phyloP scores from a whole-genome alignment of 2,797 vertebrate genomes.

The Tauraco hartlaubi region DNA sequence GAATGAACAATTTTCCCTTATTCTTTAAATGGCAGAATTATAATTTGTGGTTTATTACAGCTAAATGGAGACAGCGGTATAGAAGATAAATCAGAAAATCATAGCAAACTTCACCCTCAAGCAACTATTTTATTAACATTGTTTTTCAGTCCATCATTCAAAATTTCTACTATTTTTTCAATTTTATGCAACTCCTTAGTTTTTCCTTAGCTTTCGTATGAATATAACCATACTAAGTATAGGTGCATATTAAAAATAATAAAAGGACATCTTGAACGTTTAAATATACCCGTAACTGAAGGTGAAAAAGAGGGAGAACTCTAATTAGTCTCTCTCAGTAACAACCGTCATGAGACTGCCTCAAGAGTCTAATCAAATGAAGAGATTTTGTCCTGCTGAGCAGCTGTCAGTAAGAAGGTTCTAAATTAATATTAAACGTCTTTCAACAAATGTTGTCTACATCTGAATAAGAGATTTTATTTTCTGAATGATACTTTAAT shows the following conservation, averaged over 20 bases:
- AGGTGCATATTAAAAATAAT: not conserved
- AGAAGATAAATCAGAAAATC: not conserved
- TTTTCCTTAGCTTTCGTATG: not conserved
- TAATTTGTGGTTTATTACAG: not conserved
- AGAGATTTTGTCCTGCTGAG: constrained; percentile 51
- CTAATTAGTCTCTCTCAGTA: not conserved
- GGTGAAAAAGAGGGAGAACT: not conserved
- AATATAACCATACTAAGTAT: not conserved
- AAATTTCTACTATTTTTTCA: not conserved
- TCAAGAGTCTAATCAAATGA: constrained; percentile 31
- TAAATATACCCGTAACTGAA: not conserved
- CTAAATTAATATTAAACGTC: constrained; percentile 12
- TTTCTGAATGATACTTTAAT: constrained; percentile 18
- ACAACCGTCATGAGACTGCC: not conserved
- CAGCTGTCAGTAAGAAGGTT: constrained; percentile 23
- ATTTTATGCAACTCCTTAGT: not conserved
- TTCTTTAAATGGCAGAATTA: not conserved
- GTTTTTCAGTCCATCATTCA: not conserved
- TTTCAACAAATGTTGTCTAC: constrained; percentile 15
- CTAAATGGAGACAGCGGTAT: not conserved
- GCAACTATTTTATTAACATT: not conserved
- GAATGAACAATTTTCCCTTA: not conserved
- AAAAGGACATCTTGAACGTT: not conserved
- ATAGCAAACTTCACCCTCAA: not conserved
- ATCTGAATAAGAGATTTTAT: constrained; percentile 20